Evolutionary conservation across 2,888 invertebrate genomes (phyloP), one percentile per base, ranked within the genome.

Genomic region (Drymonia ruficornis): DNA sequence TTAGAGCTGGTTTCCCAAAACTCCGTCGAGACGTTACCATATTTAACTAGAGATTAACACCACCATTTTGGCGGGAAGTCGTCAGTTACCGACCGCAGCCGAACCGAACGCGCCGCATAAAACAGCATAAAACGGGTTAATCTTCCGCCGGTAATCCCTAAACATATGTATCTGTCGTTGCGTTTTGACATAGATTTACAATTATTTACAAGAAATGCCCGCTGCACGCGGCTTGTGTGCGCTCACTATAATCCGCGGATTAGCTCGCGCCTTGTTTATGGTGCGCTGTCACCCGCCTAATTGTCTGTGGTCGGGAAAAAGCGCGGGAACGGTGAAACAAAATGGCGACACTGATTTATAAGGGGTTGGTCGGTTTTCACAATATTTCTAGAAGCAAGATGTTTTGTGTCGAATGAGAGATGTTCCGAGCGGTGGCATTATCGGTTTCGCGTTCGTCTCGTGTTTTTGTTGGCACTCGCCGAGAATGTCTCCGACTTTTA

Each of bases 181-280:
- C 82, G 84, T 91, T 90, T 91, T 90, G 93, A 93, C 93, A 77
- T 84, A 90, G 93, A 93, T 93, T 93, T 93, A 93, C 92, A 91
- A 88, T 91, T 93, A 93, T 93, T 93, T 91, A 89, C 86, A 80
- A 81, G 87, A 84, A 86, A 82, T 75, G 69, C 80, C 72, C 72
- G 71, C 72, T 72, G 78, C 81, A 72, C 83, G 76, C 87, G 83
- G 87, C 84, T 79, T 85, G 90, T 82, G 86, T 84, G 83, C 76
- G 79, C 81, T 89, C 88, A 79, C 72, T 69, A 76, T 91, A 88
- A 91, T 83, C 90, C 84, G 76, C 73, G 84, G 91, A 87, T 91
- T 88, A 92, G 70, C 80, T 68, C 70, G 70, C 70, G 67, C 72
- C 83, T 85, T 90, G 90, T 92, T 91, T 92, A 91, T 87, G 83